phyloP scores from a whole-genome alignment of 2,888 invertebrate species.

The Limnephilus rhombicus region DNA sequence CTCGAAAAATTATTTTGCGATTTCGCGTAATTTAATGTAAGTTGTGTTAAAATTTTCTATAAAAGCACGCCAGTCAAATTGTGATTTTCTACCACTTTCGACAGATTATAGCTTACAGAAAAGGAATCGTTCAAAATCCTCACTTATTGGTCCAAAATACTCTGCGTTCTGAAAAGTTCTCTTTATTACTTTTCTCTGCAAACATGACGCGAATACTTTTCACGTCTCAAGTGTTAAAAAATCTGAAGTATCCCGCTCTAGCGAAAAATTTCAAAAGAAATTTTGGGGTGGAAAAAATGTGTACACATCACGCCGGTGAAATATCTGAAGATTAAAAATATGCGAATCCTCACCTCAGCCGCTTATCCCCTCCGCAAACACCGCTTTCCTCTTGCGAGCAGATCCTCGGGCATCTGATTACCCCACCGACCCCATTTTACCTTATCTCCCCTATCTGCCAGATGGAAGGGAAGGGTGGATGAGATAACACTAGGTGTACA shows the following conservation, averaged over 20 bases:
- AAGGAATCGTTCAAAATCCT: slow-evolving; percentile 5
- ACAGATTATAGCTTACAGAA: neutral
- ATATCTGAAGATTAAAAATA: slow-evolving; percentile 46
- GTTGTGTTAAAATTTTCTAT: neutral
- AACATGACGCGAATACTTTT: slow-evolving; percentile 20
- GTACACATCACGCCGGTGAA: slow-evolving; percentile 30
- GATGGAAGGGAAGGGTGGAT: neutral
- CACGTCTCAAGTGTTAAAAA: slow-evolving; percentile 13
- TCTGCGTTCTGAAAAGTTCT: neutral
- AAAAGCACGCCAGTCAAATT: neutral
- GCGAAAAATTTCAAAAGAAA: slow-evolving; percentile 15
- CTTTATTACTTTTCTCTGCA: slow-evolving; percentile 34
- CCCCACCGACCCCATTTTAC: neutral
- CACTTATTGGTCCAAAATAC: slow-evolving; percentile 3
- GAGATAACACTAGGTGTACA: neutral
- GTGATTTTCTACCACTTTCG: neutral
- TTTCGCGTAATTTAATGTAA: neutral
- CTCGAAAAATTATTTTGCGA: neutral
- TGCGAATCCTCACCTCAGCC: slow-evolving; percentile 17
- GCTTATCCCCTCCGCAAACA: slow-evolving; percentile 39
- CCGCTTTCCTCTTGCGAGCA: slow-evolving; percentile 14
- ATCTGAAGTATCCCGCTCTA: slow-evolving; percentile 28
- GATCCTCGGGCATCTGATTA: slow-evolving; percentile 37
- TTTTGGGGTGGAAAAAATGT: slow-evolving; percentile 17
- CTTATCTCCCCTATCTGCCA: neutral